Base-by-base conservation (phyloP, 2,113 vertebrate species). In the Nestor notabilis region DNA sequence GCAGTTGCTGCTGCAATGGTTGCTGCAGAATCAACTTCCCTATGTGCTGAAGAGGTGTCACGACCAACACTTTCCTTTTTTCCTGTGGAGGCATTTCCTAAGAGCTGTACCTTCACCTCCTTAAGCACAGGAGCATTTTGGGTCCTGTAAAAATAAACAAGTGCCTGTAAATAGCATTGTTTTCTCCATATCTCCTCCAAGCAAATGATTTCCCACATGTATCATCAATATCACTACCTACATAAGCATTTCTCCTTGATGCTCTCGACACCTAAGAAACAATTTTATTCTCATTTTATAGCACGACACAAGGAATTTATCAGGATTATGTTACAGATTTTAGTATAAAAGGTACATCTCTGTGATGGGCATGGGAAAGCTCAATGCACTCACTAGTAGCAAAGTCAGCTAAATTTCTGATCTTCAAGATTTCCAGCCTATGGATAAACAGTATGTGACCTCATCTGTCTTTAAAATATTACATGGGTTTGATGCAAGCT, bases 71-170 rank as follows among this genome's bases (percentile, higher is more conserved):
- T 24, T 37, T 88, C 56, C 21, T 87, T 96, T 58, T 93, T 96
- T 46, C 83, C 97, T 44, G 77, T 12, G 17, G 66, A 41, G 18
- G 63, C 27, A 14, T 52, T 96, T 89, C 97, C 96, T 64, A 99
- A 90, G 88, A 99, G 97, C 95, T 99, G 98, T 10, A 99, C 99
- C 68, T 97, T 98, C 74, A 99, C 98, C 71, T 99, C 97, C 72
- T 98, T 99, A 93, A 77, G 98, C 31, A 93, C 65, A 83, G 98
- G 98, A 89, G 95, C 58, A 37, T 87, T 98, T 69, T 98, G 98
- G 71, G 93, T 97, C 93, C 99, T 99, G 76, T 11, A 92, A 94
- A 91, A 47, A 87, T 10, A 92, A 96, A 64, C 4, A 92, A 35
- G 16, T 31, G 87, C 17, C 37, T 82, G 56, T 89, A 31, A 97